Conservation (phyloP, 2,888 invertebrate species). For the Heliconius hortense region DNA sequence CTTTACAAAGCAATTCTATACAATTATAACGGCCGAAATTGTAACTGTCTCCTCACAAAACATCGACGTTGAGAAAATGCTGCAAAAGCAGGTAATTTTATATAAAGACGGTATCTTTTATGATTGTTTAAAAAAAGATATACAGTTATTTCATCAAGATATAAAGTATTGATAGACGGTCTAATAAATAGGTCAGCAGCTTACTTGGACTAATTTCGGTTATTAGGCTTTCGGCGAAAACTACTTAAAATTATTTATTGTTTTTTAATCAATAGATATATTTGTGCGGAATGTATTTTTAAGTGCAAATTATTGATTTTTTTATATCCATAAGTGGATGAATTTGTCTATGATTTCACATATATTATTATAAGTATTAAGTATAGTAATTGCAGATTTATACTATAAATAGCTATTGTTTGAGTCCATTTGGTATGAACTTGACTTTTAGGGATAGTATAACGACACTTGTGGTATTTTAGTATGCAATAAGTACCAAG, state of each 20-base stretch:
- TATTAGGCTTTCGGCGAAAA: slow-evolving; percentile 69
- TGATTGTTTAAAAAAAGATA: slow-evolving; percentile 57
- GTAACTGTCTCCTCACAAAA: slow-evolving; percentile 78
- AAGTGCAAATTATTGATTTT: slow-evolving; percentile 14
- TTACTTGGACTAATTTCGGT: slow-evolving; percentile 57
- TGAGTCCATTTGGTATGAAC: background rate
- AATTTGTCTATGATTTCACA: background rate
- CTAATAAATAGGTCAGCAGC: slow-evolving; percentile 78
- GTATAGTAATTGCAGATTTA: background rate
- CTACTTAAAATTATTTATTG: slow-evolving; percentile 69
- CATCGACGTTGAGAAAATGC: slow-evolving; percentile 63
- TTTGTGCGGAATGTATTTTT: slow-evolving; percentile 24
- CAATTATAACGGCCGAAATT: slow-evolving; percentile 82
- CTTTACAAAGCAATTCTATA: slow-evolving; percentile 78
- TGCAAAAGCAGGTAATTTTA: slow-evolving; percentile 79
- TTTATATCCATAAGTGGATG: background rate
- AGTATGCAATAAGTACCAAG: no score
- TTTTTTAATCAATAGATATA: slow-evolving; percentile 67
- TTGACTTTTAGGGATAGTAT: no score
- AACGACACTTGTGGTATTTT: no score
- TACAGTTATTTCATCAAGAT: slow-evolving; percentile 66
- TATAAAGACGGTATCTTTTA: slow-evolving; percentile 64
- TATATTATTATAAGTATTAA: background rate
- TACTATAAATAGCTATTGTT: background rate
- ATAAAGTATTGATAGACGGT: slow-evolving; percentile 54